phyloP scores from a whole-genome alignment of 2,797 vertebrate species.

The Lagodon rhomboides region DNA sequence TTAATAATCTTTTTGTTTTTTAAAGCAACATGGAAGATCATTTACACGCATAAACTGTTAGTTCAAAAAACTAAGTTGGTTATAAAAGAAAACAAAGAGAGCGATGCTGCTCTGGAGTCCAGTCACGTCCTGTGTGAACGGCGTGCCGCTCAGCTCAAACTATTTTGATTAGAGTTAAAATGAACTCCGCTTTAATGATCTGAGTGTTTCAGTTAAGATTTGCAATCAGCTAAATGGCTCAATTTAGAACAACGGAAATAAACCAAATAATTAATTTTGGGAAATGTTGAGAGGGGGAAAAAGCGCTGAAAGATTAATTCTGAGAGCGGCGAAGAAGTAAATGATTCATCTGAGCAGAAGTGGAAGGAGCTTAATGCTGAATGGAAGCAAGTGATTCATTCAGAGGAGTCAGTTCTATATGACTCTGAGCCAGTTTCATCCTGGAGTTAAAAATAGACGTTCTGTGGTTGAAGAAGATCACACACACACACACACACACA shows the following conservation, averaged over 20 bases:
- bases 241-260: conserved; percentile 71
- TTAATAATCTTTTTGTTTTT: conserved; percentile 39
- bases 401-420: conserved; percentile 66
- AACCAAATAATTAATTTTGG: conserved; percentile 75
- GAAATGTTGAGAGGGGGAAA: conserved; percentile 19
- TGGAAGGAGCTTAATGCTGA: conserved; percentile 68
- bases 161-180: conserved; percentile 72
- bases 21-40: conserved; percentile 43
- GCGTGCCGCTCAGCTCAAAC: conserved; percentile 43
- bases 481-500: conserved; percentile 32
- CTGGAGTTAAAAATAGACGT: conserved; percentile 75
- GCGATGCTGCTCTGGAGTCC: conserved; percentile 46
- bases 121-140: conserved; percentile 55
- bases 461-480: conserved; percentile 58
- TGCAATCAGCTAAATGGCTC: conserved; percentile 75
- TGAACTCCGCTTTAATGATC: conserved; percentile 72
- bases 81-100: conserved; percentile 36
- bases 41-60: conserved; percentile 35
- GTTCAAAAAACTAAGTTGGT: conserved; percentile 1
- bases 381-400: conserved; percentile 77
- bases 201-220: conserved; percentile 60
- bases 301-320: conserved; percentile 56
- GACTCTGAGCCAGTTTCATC: conserved; percentile 71
- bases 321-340: conserved; percentile 53
- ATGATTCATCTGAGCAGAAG: conserved; percentile 72